Evolutionary conservation across 2,888 invertebrate species (phyloP), one percentile per base, ranked within the genome.

Genomic region (Drosophila parthenogenetica): DNA sequence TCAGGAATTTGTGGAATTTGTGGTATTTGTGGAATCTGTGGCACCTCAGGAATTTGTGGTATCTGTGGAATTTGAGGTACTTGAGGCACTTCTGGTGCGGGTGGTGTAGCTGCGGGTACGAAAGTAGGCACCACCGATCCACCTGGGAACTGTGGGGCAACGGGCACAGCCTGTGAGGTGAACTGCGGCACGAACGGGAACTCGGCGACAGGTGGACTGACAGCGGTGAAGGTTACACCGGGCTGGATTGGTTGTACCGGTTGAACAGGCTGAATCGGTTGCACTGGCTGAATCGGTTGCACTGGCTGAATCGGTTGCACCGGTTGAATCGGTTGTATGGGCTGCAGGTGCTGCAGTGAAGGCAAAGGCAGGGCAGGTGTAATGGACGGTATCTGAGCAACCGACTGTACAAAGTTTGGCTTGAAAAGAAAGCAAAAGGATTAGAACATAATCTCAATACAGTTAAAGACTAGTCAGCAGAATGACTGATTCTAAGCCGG

Each of bases 351-450:
- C 42, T 4, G 70, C 14, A 48, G 7, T 14, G 40, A n/a, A n/a
- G 13, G 40, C 14, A 40, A 5, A 1, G 69, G 64, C 1, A 63
- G 63, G 3, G 68, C 17, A 1, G 77, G 58, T 1, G 72, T 68
- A 0, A 71, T 16, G 14, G 51, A 51, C 10, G 64, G 68, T 13
- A 64, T 68, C 0, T 81, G 73, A 17, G 73, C 78, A 25, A 74
- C 51, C 2, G 82, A 59, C 51, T 79, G 78, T 4, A 79, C 71
- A 39, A 67, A 79, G 4, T 64, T 76, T 42, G 85, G 86, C 86
- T 87, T 60, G 22, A 68, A 43, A 8, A 7, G 25, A 11, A 40
- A 25, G 3, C 8, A 40, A 2, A 5, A 16, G 7, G 8, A 13
- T 35, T 35, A 35, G 13, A 11, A 13, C 35, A 13, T 13, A 35